Conservation (phyloP, 2,797 vertebrate genomes). For the Mallotus villosus region DNA sequence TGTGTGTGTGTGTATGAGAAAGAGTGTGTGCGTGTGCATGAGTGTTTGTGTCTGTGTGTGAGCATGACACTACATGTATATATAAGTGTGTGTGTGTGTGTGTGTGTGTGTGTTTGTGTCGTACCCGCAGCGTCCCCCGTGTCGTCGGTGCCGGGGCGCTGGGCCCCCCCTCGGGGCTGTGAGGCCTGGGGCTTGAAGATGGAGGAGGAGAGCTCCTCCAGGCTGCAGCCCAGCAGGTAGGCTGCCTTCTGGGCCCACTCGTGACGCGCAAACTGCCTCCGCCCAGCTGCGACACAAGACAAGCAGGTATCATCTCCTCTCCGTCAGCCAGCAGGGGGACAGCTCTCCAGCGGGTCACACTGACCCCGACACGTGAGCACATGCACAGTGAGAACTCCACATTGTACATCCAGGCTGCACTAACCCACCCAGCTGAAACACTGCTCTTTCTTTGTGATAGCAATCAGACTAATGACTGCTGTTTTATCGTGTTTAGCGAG, state of each 20-base stretch:
- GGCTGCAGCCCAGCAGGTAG: slow-evolving; percentile 90
- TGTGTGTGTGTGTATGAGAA: slow-evolving; percentile 33
- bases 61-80: neutral
- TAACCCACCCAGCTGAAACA: neutral
- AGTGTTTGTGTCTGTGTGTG: slow-evolving; percentile 58
- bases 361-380: neutral
- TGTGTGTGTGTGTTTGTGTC: neutral
- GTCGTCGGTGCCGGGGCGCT: slow-evolving; percentile 85
- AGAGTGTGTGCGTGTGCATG: slow-evolving; percentile 58
- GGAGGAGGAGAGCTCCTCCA: slow-evolving; percentile 93
- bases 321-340: slow-evolving; percentile 32
- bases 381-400: neutral
- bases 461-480: too few species aligned
- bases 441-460: too few species aligned
- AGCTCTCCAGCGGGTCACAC: too few species aligned
- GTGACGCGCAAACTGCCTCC: slow-evolving; percentile 95
- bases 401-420: neutral
- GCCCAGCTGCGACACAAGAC: slow-evolving; percentile 75
- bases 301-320: slow-evolving; percentile 59
- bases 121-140: slow-evolving; percentile 84
- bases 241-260: slow-evolving; percentile 98
- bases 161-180: slow-evolving; percentile 80
- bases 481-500: too few species aligned
- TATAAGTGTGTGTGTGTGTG: neutral
- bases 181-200: slow-evolving; percentile 92